Conservation (phyloP, 1,140 invertebrate species). For the Hycleus phaleratus region DNA sequence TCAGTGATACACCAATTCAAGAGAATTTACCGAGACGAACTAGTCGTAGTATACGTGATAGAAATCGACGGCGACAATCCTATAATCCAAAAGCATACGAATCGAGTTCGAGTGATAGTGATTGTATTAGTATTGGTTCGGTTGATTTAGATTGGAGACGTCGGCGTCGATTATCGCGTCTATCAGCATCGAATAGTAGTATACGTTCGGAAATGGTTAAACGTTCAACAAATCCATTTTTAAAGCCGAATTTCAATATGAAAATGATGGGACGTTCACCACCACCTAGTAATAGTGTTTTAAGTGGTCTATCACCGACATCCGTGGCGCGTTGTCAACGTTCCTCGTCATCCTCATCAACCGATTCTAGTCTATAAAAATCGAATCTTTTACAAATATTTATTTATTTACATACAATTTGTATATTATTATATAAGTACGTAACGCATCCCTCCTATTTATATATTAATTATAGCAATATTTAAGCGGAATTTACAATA, state of each 20-base stretch:
- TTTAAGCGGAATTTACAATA: not conserved
- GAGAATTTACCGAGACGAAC: conserved; percentile 31
- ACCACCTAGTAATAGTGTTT: conserved; percentile 37
- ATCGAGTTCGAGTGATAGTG: conserved; percentile 40
- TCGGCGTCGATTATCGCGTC: conserved; percentile 31
- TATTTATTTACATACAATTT: too few species aligned
- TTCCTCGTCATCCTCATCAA: conserved; percentile 25
- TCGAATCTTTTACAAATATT: not conserved
- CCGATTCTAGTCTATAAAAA: conserved; percentile 39
- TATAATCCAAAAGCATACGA: conserved; percentile 47
- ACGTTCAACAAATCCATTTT: conserved; percentile 31
- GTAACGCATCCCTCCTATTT: conserved; percentile 14
- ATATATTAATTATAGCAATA: not conserved
- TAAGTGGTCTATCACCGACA: conserved; percentile 39
- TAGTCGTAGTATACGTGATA: conserved; percentile 41
- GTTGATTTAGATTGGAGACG: conserved; percentile 40
- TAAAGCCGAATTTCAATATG: conserved; percentile 32
- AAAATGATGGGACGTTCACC: conserved; percentile 36
- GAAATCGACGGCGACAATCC: conserved; percentile 46
- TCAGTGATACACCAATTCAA: conserved; percentile 22
- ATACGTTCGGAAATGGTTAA: conserved; percentile 38
- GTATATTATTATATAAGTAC: not conserved
- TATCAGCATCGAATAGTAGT: conserved; percentile 36
- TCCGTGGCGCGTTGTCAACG: conserved; percentile 35
- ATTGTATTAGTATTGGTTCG: conserved; percentile 38